Conservation (phyloP, 2,888 invertebrate species). For the Scaptomyza caliginosa region DNA sequence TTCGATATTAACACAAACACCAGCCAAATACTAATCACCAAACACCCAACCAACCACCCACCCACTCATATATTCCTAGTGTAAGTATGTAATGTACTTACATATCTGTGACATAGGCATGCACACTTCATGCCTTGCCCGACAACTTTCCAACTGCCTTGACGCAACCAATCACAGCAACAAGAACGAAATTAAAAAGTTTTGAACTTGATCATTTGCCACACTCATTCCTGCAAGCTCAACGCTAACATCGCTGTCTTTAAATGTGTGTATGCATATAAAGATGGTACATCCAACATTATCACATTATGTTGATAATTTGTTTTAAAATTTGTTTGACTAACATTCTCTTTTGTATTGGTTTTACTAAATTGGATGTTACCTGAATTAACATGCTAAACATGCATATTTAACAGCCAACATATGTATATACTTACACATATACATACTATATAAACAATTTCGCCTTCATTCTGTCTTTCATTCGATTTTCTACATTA, state of each 20-base stretch:
- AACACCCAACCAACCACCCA: not conserved
- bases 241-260: constrained; percentile 18
- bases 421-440: constrained; percentile 17
- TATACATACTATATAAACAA: constrained; percentile 15
- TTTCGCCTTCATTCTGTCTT: constrained; percentile 1
- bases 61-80: not conserved
- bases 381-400: constrained; percentile 12
- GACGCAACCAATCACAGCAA: not conserved
- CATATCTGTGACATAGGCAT: constrained; percentile 3
- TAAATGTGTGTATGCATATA: constrained; percentile 28
- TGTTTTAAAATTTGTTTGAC: not conserved
- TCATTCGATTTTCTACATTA: constrained; percentile 31
- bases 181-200: not conserved
- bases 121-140: constrained; percentile 5
- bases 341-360: not conserved
- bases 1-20: constrained; percentile 35
- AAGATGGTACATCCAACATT: constrained; percentile 10
- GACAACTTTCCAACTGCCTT: not conserved
- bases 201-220: constrained; percentile 6
- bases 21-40: not conserved
- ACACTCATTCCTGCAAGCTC: constrained; percentile 5
- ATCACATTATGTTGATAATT: not conserved
- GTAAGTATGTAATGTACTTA: constrained; percentile 12
- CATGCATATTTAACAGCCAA: constrained; percentile 17
- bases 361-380: constrained; percentile 6